Conservation (phyloP, 2,797 vertebrate genomes). For the Remorina albescens region DNA sequence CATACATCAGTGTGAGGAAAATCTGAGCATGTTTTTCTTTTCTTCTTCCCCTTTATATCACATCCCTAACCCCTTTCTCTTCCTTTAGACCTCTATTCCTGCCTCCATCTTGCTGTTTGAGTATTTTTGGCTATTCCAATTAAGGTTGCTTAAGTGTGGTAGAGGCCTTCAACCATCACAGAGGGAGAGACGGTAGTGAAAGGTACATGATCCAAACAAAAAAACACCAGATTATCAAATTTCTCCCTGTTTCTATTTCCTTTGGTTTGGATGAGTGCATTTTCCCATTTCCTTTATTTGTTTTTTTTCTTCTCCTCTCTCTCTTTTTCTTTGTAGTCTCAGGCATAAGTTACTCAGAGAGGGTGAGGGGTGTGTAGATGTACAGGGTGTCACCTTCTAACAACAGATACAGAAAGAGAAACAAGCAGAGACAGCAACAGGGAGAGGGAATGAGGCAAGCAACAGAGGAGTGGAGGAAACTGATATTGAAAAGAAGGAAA, state of each 20-base stretch:
- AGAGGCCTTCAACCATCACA: slow-evolving; percentile 72
- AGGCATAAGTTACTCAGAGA: slow-evolving; percentile 70
- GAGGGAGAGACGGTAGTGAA: slow-evolving; percentile 47
- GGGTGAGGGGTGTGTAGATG: slow-evolving; percentile 70
- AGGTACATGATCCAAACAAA: slow-evolving; percentile 52
- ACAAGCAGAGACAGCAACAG: slow-evolving; percentile 58
- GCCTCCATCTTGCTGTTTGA: slow-evolving; percentile 71
- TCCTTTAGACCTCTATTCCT: slow-evolving; percentile 46
- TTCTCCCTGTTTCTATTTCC: slow-evolving; percentile 47
- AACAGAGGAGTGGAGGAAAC: slow-evolving; percentile 68
- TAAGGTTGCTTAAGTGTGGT: slow-evolving; percentile 70
- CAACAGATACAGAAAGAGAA: slow-evolving; percentile 76
- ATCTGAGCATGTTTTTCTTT: background rate
- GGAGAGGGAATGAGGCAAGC: slow-evolving; percentile 51
- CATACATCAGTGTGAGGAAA: slow-evolving; percentile 7
- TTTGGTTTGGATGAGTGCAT: slow-evolving; percentile 65
- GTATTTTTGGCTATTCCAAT: slow-evolving; percentile 82
- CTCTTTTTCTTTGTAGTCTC: slow-evolving; percentile 51
- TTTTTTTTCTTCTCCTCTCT: slow-evolving; percentile 48
- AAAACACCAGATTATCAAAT: slow-evolving; percentile 53
- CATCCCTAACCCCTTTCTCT: slow-evolving; percentile 23
- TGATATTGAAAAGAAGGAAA: slow-evolving; percentile 51
- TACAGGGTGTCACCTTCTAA: slow-evolving; percentile 77
- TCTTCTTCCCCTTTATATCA: slow-evolving; percentile 14
- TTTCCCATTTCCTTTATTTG: slow-evolving; percentile 67